Percentiles rank a stretch among this genome's conserved stretches.
Evolutionary conservation across 2,113 vertebrate species (phyloP).

Genomic region (Leptobrachium leishanense): DNA sequence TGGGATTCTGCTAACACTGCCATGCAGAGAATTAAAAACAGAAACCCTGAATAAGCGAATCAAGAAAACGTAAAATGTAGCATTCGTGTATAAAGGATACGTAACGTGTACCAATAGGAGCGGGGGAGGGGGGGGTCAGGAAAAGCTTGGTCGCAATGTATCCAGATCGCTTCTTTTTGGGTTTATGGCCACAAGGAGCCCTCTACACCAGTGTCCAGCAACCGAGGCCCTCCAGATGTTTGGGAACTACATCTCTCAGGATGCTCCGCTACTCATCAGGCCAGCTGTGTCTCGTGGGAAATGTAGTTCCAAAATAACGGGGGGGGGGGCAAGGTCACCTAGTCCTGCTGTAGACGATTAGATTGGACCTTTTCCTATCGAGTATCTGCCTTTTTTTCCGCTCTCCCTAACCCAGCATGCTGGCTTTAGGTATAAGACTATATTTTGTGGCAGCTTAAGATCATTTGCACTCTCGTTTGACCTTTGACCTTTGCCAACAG

Average conservation of each 20-base stretch:
- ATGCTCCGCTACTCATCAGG: too few species aligned
- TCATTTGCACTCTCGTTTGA: slow-evolving; percentile 62
- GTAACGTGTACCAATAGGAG: neutral
- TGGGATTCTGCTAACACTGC: neutral
- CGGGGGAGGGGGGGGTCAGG: neutral
- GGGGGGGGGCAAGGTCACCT: too few species aligned
- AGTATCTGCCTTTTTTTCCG: slow-evolving; percentile 53
- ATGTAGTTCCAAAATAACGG: too few species aligned
- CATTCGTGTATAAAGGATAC: neutral
- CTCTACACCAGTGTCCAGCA: too few species aligned
- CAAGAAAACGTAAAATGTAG: neutral
- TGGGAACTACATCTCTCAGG: too few species aligned
- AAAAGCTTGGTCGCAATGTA: neutral
- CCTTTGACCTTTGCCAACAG: slow-evolving; percentile 68
- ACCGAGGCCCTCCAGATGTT: too few species aligned
- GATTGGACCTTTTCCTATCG: slow-evolving; percentile 48
- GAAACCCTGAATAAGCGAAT: neutral
- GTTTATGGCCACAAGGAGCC: too few species aligned
- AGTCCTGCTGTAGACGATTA: too few species aligned
- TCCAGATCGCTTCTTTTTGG: neutral
- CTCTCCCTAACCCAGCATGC: slow-evolving; percentile 55
- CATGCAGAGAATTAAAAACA: neutral
- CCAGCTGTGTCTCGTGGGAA: too few species aligned
- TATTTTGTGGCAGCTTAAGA: slow-evolving; percentile 63
- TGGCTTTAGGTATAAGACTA: slow-evolving; percentile 54